phyloP scores from a whole-genome alignment of 2,797 vertebrate species.

The Enteromius viviparus region DNA sequence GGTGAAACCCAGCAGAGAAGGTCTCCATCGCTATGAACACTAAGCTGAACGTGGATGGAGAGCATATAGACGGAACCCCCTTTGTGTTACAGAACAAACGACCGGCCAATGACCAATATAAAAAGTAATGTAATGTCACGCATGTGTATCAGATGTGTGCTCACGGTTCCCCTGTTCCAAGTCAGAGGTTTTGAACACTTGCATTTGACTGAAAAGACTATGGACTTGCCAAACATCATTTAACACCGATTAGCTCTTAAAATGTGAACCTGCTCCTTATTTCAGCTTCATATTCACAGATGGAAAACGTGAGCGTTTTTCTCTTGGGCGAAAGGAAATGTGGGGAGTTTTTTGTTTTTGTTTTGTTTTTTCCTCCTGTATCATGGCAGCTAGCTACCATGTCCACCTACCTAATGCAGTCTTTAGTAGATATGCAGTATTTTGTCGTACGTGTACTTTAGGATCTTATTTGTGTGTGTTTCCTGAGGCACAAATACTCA shows the following conservation, averaged over 20 bases:
- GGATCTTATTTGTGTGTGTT: constrained; percentile 84
- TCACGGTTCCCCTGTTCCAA: constrained; percentile 41
- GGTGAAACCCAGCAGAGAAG: constrained; percentile 70
- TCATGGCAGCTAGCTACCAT: constrained; percentile 91
- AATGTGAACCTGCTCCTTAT: constrained; percentile 50
- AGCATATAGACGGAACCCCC: constrained; percentile 43
- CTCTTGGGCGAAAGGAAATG: constrained; percentile 75
- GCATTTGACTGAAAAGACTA: constrained; percentile 42
- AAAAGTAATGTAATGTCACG: constrained; percentile 46
- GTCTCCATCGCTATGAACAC: constrained; percentile 68
- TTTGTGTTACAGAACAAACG: constrained; percentile 49
- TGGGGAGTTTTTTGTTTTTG: constrained; percentile 70
- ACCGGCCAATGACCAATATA: constrained; percentile 43
- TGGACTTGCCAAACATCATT: constrained; percentile 59
- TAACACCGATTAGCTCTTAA: constrained; percentile 38
- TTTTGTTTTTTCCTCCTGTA: constrained; percentile 67
- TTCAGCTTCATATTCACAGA: constrained; percentile 57
- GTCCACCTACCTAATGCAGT: constrained; percentile 81
- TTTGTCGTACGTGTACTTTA: constrained; percentile 90
- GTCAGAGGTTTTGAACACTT: constrained; percentile 48
- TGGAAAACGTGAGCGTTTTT: constrained; percentile 71
- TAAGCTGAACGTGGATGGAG: constrained; percentile 65
- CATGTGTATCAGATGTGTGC: constrained; percentile 51
- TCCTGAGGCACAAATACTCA: constrained; percentile 79
- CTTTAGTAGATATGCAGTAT: constrained; percentile 91